phyloP scores from a whole-genome alignment of 2,888 invertebrate genomes.

The Agonum fuliginosum region DNA sequence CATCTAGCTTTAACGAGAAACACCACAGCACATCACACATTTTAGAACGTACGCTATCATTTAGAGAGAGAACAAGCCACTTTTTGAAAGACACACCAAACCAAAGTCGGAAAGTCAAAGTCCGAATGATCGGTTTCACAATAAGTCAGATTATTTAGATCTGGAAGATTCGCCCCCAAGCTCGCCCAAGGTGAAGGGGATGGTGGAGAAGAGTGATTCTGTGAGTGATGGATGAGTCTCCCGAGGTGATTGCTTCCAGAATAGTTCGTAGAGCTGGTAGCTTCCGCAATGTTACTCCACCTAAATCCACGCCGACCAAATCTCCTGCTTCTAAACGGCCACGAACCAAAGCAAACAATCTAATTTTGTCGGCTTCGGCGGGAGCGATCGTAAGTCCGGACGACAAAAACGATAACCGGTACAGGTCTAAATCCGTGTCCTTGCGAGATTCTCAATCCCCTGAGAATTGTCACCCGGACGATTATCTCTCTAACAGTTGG shows the following conservation, averaged over 20 bases:
- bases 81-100: conserved; percentile 63
- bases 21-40: conserved; percentile 62
- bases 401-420: conserved; percentile 66
- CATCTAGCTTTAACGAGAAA: conserved; percentile 69
- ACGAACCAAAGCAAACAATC: conserved; percentile 69
- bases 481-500: conserved; percentile 64
- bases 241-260: conserved; percentile 82
- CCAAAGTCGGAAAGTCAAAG: conserved; percentile 32
- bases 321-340: conserved; percentile 72
- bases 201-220: conserved; percentile 90
- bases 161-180: conserved; percentile 76
- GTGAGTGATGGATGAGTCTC: conserved; percentile 85
- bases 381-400: conserved; percentile 72
- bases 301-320: conserved; percentile 69
- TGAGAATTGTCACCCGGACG: conserved; percentile 62
- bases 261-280: conserved; percentile 78
- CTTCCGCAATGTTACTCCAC: conserved; percentile 76
- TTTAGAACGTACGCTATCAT: conserved; percentile 68
- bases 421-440: conserved; percentile 73
- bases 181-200: conserved; percentile 86
- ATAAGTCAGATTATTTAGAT: conserved; percentile 67
- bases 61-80: conserved; percentile 66
- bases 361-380: conserved; percentile 75
- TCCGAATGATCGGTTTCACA: conserved; percentile 63
- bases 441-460: conserved; percentile 64